These are phyloP conservation scores for Parauchenoglanis punctatus DNA, from an alignment of 2,797 vertebrate genomes.

Conservation along the genomic window DNA sequence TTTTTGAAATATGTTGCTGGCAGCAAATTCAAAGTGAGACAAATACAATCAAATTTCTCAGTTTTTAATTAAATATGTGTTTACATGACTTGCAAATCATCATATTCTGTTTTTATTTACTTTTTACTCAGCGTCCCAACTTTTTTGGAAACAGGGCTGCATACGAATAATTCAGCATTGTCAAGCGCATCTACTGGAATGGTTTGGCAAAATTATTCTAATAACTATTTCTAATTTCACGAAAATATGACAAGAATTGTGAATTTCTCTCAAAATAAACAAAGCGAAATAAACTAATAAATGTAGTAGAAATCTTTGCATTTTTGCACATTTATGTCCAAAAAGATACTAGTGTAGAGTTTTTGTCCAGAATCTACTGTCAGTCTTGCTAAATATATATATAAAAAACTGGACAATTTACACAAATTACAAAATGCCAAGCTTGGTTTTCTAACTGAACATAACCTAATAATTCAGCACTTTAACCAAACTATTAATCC, in stretches of 20 bases:
- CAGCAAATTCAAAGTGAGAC: too few species aligned
- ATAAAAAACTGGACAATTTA: not conserved
- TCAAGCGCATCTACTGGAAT: not conserved
- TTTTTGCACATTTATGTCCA: not conserved
- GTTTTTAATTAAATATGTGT: too few species aligned
- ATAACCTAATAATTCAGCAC: not conserved
- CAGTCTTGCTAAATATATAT: too few species aligned
- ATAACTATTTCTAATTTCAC: not conserved
- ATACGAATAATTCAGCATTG: not conserved
- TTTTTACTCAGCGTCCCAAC: too few species aligned
- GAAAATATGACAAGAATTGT: not conserved
- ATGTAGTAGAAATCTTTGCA: not conserved
- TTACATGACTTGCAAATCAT: too few species aligned
- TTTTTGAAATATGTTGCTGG: too few species aligned
- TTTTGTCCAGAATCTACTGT: too few species aligned
- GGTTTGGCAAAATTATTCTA: not conserved
- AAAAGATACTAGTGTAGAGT: not conserved
- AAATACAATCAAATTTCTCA: too few species aligned
- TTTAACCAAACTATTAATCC: not conserved
- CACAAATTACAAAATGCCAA: not conserved
- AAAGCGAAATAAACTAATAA: not conserved
- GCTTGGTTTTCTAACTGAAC: not conserved
- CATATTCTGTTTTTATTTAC: too few species aligned
- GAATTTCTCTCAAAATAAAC: not conserved
- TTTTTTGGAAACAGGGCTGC: too few species aligned